Percentiles rank a stretch among this genome's conserved stretches.
Evolutionary conservation across 2,113 vertebrate genomes (phyloP).

Genomic region (Neogobius melanostomus): DNA sequence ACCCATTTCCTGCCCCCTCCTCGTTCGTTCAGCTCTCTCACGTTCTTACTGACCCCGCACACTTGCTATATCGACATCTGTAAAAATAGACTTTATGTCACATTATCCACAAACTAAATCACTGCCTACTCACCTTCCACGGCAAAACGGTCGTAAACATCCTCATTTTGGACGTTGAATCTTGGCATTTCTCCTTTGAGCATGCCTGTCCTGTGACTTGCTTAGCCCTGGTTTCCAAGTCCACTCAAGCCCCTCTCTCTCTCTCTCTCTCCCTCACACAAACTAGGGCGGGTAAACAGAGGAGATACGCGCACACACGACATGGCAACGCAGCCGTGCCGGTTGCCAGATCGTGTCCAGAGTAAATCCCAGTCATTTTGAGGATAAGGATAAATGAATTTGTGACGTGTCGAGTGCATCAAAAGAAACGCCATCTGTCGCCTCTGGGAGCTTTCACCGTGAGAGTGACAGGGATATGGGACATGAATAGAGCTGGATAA

Average conservation of each 20-base stretch:
- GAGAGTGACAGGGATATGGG: not conserved
- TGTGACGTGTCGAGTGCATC: conserved; percentile 24
- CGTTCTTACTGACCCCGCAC: conserved; percentile 50
- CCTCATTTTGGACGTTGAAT: conserved; percentile 71
- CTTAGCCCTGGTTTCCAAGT: conserved; percentile 43
- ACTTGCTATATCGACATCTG: conserved; percentile 1
- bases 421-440: conserved; percentile 38
- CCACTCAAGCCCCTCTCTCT: conserved; percentile 49
- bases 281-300: not conserved
- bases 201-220: conserved; percentile 50
- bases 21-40: not conserved
- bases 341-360: conserved; percentile 18
- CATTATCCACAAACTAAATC: not conserved
- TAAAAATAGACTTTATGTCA: conserved; percentile 7
- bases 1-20: conserved; percentile 35
- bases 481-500: not conserved
- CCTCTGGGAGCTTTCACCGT: conserved; percentile 7
- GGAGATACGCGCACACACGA: conserved; percentile 9
- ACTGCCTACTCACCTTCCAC: conserved; percentile 68
- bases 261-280: conserved; percentile 6
- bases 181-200: conserved; percentile 63
- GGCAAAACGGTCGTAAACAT: conserved; percentile 62
- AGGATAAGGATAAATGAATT: conserved; percentile 32
- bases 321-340: not conserved
- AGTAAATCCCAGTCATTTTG: conserved; percentile 34